phyloP scores from a whole-genome alignment of 2,797 vertebrate genomes.

The Carcharodon carcharias region DNA sequence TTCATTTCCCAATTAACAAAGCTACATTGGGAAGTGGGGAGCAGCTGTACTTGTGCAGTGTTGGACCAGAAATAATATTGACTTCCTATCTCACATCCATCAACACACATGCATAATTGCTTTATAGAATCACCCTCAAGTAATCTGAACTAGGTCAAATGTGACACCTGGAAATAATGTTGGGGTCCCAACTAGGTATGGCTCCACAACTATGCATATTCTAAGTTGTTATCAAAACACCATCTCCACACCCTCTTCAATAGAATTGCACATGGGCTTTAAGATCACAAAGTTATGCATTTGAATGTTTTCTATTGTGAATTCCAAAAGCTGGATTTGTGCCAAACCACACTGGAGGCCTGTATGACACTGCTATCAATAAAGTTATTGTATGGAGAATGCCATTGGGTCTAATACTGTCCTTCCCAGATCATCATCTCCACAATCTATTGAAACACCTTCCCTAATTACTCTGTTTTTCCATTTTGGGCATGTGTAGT shows the following conservation, averaged over 20 bases:
- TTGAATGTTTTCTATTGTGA: constrained; percentile 35
- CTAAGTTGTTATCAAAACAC: not conserved
- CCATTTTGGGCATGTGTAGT: not conserved
- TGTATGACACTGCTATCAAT: not conserved
- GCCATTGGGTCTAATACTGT: not conserved
- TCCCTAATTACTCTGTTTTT: not conserved
- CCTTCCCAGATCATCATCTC: not conserved
- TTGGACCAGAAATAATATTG: not conserved
- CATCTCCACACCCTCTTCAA: constrained; percentile 25
- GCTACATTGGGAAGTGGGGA: not conserved
- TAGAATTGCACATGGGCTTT: not conserved
- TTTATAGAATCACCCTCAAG: not conserved
- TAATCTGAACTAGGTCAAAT: not conserved
- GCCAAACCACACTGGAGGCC: not conserved
- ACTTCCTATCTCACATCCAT: not conserved
- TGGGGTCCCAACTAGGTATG: not conserved
- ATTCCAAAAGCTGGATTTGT: not conserved
- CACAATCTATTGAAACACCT: constrained; percentile 18
- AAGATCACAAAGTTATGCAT: constrained; percentile 27
- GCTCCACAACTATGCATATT: constrained; percentile 18
- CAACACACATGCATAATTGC: not conserved
- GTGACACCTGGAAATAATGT: not conserved
- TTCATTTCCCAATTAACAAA: not conserved
- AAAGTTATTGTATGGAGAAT: constrained; percentile 24
- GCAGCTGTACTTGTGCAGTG: no score